These are phyloP conservation scores for Hormaphis cornu DNA, from an alignment of 1,140 invertebrate genomes.

Conservation along the genomic window DNA sequence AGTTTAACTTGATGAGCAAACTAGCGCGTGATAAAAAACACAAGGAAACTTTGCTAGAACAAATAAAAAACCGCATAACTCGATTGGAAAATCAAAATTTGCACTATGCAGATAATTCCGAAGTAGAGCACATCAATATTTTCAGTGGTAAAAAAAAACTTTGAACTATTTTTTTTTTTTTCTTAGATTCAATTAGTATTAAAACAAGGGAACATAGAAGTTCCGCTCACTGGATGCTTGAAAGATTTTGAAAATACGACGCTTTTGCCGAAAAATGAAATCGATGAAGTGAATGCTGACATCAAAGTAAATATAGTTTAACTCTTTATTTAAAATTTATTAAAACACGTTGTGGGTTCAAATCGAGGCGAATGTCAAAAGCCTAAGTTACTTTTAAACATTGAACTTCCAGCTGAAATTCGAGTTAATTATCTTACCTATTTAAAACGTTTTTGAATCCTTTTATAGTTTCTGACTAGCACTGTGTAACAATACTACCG, in stretches of 20 bases:
- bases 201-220: not conserved
- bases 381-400: no score
- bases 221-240: not conserved
- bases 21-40: not conserved
- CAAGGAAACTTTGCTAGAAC: not conserved
- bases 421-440: no score
- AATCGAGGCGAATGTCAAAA: no score
- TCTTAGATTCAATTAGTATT: conserved; percentile 12
- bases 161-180: not conserved
- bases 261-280: not conserved
- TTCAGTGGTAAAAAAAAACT: no score
- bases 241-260: not conserved
- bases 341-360: no score
- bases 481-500: no score
- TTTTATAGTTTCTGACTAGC: no score
- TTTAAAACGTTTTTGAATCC: no score
- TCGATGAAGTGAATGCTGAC: not conserved
- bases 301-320: not conserved
- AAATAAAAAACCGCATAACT: not conserved
- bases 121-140: no score
- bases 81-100: not conserved
- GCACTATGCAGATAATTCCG: not conserved
- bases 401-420: no score
- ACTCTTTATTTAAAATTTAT: no score
- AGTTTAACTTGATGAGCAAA: not conserved